Evolutionary conservation across 2,888 invertebrate genomes (phyloP), one percentile per base, ranked within the genome.

Genomic region (Synergus japonicus): DNA sequence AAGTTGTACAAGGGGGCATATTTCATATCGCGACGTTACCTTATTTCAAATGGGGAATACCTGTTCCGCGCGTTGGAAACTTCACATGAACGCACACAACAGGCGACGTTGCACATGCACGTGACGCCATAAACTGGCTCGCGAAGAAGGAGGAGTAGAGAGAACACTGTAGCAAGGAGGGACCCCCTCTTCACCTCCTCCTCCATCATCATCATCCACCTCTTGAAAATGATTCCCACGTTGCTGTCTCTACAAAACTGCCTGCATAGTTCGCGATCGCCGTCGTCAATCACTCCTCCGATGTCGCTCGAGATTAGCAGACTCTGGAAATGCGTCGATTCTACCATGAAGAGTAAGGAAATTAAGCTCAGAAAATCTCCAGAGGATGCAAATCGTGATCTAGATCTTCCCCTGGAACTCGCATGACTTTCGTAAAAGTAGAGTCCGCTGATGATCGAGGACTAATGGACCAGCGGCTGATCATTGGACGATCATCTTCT

Each of bases 1-100:
- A 92, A 91, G 91, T 92, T 92, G 92, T 91, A 91, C 92, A 91
- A 91, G 91, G 88, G 89, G 88, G 87, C 90, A 92, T 92, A 91
- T 91, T 92, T 92, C 92, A 92, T 91, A 92, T 91, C 87, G 89
- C 90, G 90, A 90, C 91, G 89, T 90, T 90, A 90, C 90, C 89
- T 91, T 90, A 91, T 91, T 90, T 89, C 90, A 89, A 89, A 91
- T 90, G 90, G 88, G 85, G 89, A 89, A 91, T 91, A 90, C 90
- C 89, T 90, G 90, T 90, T 91, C 86, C 84, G 78, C 86, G 87
- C 87, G 85, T 86, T 87, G 87, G 83, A 87, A 86, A 86, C 86
- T 85, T 86, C 87, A 78, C 79, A 82, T 79, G 73, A 66, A 73
- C 78, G 60, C 76, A 73, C 78, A 49, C 81, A 78, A 60, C 18